phyloP scores from a whole-genome alignment of 2,888 invertebrate genomes.

The Conus canariensis region DNA sequence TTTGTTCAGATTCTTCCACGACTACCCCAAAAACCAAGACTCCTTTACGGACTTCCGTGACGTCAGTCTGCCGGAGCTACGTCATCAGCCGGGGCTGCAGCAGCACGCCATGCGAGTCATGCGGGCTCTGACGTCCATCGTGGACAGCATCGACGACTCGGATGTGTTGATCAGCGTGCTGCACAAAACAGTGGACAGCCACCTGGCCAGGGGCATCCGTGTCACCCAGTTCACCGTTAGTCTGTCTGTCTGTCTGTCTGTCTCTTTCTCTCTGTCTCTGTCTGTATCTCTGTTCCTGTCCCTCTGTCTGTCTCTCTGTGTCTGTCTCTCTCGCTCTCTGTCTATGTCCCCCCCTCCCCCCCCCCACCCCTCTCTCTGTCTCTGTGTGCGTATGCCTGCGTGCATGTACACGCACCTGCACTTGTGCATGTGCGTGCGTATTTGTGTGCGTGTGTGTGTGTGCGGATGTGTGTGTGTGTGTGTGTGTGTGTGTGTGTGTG shows the following conservation, averaged over 20 bases:
- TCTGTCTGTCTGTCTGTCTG: background rate
- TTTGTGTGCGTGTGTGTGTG: too few species aligned
- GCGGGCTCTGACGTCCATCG: constrained; percentile 80
- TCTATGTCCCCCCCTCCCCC: too few species aligned
- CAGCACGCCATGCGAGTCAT: constrained; percentile 82
- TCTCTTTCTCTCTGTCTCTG: background rate
- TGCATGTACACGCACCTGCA: background rate
- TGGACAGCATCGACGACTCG: constrained; percentile 81
- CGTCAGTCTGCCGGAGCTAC: constrained; percentile 79
- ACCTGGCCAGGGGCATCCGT: constrained; percentile 61
- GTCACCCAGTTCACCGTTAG: constrained; percentile 51
- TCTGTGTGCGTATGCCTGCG: background rate
- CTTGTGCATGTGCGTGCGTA: too few species aligned
- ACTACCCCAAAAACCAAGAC: constrained; percentile 80
- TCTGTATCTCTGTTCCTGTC: background rate
- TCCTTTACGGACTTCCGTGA: constrained; percentile 81
- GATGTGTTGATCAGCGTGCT: constrained; percentile 80
- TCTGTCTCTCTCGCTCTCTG: background rate
- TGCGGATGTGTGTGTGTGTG: too few species aligned
- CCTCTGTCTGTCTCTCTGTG: background rate
- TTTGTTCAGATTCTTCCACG: constrained; percentile 80
- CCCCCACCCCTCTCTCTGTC: too few species aligned
- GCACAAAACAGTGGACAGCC: constrained; percentile 80
- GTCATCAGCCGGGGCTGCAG: constrained; percentile 80
- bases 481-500: too few species aligned